Conservation (phyloP, 1,140 invertebrate species). For the Pararge aegeria region DNA sequence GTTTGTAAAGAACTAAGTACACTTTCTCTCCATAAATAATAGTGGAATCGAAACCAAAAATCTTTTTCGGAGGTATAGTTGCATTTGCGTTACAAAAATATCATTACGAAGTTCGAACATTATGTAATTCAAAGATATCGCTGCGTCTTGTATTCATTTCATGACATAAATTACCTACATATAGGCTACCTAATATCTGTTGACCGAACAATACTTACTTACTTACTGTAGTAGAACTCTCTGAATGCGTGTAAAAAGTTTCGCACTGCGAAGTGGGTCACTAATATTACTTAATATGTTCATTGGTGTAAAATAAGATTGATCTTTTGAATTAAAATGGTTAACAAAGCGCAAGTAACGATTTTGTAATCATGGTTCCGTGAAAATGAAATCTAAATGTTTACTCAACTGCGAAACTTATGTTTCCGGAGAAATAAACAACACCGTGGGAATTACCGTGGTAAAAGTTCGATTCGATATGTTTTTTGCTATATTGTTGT, state of each 20-base stretch:
- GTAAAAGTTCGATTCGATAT: not conserved
- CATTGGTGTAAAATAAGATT: not conserved
- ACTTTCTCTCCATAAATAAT: not conserved
- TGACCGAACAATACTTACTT: too few species aligned
- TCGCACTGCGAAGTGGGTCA: not conserved
- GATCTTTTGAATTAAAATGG: not conserved
- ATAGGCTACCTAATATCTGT: too few species aligned
- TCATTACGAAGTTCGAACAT: too few species aligned
- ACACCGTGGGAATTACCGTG: not conserved
- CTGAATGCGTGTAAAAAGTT: not conserved
- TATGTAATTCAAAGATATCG: too few species aligned
- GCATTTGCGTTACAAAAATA: too few species aligned
- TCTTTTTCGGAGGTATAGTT: too few species aligned
- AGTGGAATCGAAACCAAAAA: too few species aligned
- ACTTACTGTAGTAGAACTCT: too few species aligned
- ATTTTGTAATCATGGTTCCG: not conserved
- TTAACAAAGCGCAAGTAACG: not conserved
- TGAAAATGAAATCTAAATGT: not conserved
- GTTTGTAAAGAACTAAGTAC: not conserved
- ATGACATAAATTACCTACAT: too few species aligned
- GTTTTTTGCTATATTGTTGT: not conserved
- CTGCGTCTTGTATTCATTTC: too few species aligned
- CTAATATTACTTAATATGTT: constrained; percentile 1
- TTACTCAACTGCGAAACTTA: not conserved
- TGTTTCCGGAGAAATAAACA: too few species aligned